Evolutionary conservation across 2,797 vertebrate species (phyloP).

Genomic region (Eidolon dupreanum): DNA sequence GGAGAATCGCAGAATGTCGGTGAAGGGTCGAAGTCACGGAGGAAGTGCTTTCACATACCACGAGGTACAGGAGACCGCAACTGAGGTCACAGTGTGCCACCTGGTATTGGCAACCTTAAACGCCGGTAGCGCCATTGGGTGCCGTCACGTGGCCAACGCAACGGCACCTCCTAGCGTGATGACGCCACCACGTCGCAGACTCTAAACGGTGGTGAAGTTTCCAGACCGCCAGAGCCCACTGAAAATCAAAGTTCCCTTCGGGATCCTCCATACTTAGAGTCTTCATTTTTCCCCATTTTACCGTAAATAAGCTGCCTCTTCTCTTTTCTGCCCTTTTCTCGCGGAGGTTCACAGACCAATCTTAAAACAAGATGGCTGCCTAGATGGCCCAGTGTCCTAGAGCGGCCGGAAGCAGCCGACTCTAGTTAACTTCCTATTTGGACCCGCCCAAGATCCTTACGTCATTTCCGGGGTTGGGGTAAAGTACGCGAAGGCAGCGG

Average conservation of each 20-base stretch:
- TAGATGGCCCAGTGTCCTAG: fast-evolving
- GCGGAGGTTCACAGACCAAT: fast-evolving
- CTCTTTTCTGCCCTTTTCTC: not conserved
- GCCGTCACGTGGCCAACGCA: not conserved
- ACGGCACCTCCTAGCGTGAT: not conserved
- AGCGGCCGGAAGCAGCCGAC: not conserved
- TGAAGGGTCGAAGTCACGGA: not conserved
- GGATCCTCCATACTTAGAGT: not conserved
- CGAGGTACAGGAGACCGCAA: fast-evolving
- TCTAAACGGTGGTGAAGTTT: not conserved
- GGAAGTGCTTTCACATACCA: not conserved
- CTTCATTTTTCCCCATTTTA: not conserved
- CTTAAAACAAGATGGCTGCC: not conserved
- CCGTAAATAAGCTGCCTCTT: not conserved
- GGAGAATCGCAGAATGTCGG: not conserved
- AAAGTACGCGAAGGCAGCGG: fast-evolving
- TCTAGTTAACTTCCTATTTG: not conserved
- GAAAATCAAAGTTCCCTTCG: not conserved
- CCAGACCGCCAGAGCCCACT: not conserved
- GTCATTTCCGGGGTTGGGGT: not conserved
- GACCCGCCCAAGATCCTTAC: fast-evolving
- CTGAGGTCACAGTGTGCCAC: fast-evolving
- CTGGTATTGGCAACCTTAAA: fast-evolving
- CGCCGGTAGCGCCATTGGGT: fast-evolving
- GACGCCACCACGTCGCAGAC: not conserved